Evolutionary conservation across 1,140 invertebrate genomes (phyloP).

Genomic region (Megalopta genalis): DNA sequence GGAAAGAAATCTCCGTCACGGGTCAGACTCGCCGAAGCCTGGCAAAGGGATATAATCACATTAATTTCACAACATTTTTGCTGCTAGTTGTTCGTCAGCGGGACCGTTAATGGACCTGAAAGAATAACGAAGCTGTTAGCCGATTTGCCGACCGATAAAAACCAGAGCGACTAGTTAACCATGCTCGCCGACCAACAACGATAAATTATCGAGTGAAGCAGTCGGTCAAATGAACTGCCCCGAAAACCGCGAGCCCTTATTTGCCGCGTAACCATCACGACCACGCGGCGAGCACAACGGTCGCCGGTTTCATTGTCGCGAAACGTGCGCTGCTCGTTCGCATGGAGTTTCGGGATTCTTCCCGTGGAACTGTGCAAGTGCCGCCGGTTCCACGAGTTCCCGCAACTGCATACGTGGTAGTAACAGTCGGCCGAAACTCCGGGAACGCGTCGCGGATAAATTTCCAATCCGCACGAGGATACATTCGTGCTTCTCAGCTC

Average conservation of each 20-base stretch:
- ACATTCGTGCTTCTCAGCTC: not conserved
- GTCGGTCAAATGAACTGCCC: too few species aligned
- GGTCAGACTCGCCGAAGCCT: too few species aligned
- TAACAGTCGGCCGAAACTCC: not conserved
- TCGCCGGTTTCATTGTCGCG: not conserved
- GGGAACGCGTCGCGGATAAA: constrained; percentile 1
- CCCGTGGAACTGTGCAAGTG: not conserved
- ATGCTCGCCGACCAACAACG: too few species aligned
- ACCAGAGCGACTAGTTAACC: too few species aligned
- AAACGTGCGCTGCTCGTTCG: not conserved
- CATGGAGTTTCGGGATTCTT: not conserved
- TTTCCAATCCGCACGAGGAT: not conserved
- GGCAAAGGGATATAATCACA: too few species aligned
- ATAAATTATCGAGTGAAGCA: too few species aligned
- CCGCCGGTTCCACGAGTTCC: not conserved
- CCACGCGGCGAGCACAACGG: not conserved
- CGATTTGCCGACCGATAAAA: too few species aligned
- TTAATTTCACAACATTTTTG: too few species aligned
- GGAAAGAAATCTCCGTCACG: too few species aligned
- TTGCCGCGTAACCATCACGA: not conserved
- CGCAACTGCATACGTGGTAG: not conserved
- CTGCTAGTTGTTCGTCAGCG: too few species aligned
- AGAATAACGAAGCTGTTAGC: too few species aligned
- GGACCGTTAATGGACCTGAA: too few species aligned
- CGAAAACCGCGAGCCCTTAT: not conserved